These are phyloP conservation scores for Anser cygnoides DNA, from an alignment of 2,113 vertebrate genomes.

Conservation along the genomic window DNA sequence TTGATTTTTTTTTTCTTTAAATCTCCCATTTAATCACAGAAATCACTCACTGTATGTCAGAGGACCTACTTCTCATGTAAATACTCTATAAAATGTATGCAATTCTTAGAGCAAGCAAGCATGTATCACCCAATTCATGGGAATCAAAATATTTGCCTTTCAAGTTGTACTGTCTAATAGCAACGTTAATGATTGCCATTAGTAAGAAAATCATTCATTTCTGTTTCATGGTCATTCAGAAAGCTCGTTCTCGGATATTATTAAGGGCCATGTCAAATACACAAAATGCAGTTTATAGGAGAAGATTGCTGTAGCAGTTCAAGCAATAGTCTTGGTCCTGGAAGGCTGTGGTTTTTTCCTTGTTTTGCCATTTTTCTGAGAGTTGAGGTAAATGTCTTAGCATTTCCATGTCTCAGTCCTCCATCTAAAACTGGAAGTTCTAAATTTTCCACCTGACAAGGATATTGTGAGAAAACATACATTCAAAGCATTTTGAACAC, in stretches of 20 bases:
- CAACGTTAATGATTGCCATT: not conserved
- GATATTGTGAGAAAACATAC: not conserved
- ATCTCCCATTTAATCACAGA: not conserved
- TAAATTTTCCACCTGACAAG: not conserved
- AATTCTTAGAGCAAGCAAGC: not conserved
- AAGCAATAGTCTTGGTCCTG: not conserved
- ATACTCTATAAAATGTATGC: not conserved
- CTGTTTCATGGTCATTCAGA: conserved; percentile 6
- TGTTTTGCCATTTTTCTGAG: conserved; percentile 18
- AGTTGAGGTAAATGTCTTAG: not conserved
- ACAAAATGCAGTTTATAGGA: not conserved
- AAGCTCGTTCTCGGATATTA: not conserved
- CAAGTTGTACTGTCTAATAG: not conserved
- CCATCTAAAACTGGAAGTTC: not conserved
- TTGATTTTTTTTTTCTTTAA: not conserved
- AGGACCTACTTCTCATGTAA: not conserved
- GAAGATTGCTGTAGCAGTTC: not conserved
- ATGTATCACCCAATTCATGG: not conserved
- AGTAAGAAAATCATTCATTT: not conserved
- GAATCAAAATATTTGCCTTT: conserved; percentile 10
- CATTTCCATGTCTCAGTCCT: not conserved
- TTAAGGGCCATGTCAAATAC: not conserved
- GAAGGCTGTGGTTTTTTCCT: not conserved
- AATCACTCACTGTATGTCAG: not conserved
- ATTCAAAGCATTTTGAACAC: not conserved